Evolutionary conservation across 2,113 vertebrate species (phyloP).

Genomic region (Leucopternis melanops): DNA sequence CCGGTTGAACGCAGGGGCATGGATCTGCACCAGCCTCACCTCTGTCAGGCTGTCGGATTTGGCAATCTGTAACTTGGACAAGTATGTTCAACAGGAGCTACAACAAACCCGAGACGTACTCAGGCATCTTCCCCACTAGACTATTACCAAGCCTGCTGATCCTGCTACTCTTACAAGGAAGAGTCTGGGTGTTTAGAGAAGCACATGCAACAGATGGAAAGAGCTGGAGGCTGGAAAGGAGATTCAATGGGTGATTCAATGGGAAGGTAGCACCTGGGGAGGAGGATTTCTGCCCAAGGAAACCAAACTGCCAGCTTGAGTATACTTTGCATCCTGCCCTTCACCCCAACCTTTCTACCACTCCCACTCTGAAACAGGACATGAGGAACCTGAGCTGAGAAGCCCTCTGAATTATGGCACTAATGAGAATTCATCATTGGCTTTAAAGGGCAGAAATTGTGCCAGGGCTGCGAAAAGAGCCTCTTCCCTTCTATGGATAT

Average conservation of each 20-base stretch:
- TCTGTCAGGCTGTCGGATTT: neutral
- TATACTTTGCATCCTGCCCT: neutral
- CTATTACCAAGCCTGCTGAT: neutral
- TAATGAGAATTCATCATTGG: neutral
- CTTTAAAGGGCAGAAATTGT: neutral
- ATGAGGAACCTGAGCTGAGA: neutral
- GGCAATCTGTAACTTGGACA: neutral
- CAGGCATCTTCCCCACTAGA: neutral
- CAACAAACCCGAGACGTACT: neutral
- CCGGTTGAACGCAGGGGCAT: rapidly evolving
- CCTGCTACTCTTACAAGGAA: neutral
- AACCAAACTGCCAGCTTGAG: neutral
- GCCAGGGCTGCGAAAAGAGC: neutral
- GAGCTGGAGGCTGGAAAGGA: neutral
- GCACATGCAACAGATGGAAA: neutral
- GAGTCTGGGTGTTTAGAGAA: neutral
- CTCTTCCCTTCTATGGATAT: neutral
- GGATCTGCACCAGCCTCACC: neutral
- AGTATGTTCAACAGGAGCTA: neutral
- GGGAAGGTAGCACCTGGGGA: neutral
- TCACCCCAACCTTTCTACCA: neutral
- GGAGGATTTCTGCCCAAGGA: neutral
- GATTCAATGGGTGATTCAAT: neutral
- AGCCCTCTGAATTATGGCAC: neutral
- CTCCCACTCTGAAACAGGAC: neutral